phyloP scores from a whole-genome alignment of 2,797 vertebrate genomes.

The Carapus acus region DNA sequence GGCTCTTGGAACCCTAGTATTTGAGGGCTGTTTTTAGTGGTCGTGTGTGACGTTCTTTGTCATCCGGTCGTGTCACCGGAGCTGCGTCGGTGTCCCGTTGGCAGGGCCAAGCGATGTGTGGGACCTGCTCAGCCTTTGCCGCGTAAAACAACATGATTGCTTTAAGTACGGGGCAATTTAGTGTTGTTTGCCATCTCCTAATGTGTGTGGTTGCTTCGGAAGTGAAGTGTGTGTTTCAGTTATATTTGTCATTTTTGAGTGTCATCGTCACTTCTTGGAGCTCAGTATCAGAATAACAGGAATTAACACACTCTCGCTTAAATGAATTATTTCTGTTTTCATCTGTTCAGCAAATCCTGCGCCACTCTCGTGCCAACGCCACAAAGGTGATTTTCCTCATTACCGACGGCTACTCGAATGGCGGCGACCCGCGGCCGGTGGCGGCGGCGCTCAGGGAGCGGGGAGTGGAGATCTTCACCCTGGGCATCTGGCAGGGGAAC shows the following conservation, averaged over 20 bases:
- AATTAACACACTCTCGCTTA: too few species aligned
- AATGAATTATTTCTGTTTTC: neutral
- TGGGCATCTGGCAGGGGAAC: conserved; percentile 98
- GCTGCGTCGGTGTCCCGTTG: conserved; percentile 34
- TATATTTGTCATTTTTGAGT: too few species aligned
- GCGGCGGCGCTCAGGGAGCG: conserved; percentile 83
- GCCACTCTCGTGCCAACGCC: conserved; percentile 84
- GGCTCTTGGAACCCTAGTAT: conserved; percentile 56
- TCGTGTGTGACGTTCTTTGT: conserved; percentile 60
- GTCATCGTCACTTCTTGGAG: too few species aligned
- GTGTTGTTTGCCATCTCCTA: conserved; percentile 3
- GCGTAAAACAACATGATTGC: conserved; percentile 19
- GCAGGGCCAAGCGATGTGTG: conserved; percentile 20
- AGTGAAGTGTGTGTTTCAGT: neutral
- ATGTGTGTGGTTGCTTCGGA: neutral
- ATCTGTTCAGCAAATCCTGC: conserved; percentile 85
- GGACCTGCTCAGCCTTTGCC: conserved; percentile 16
- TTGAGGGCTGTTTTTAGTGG: conserved; percentile 65
- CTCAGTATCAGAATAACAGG: too few species aligned
- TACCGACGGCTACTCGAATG: conserved; percentile 96
- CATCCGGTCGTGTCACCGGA: conserved; percentile 55
- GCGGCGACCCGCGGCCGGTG: conserved; percentile 90
- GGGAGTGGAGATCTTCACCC: conserved; percentile 96
- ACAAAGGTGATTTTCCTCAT: conserved; percentile 95
- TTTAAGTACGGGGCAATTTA: conserved; percentile 3